Percentiles rank a stretch among this genome's conserved stretches.
Evolutionary conservation across 1,140 invertebrate genomes (phyloP).

Genomic region (Leptinotarsa lineolata): DNA sequence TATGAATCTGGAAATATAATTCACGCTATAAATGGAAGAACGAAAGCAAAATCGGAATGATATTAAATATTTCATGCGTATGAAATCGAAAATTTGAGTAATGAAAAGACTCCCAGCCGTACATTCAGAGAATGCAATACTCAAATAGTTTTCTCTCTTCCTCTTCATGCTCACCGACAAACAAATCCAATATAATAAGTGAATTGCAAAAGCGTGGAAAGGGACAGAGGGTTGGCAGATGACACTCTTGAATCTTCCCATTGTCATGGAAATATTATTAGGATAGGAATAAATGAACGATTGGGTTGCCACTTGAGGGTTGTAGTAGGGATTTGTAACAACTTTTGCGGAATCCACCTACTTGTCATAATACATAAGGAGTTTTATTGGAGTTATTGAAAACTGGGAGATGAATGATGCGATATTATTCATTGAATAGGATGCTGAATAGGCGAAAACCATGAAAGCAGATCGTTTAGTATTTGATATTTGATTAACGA

Average conservation of each 20-base stretch:
- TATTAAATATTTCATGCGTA: neutral
- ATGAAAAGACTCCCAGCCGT: neutral
- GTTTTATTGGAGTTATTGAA: slow-evolving; percentile 9
- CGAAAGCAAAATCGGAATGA: too few species aligned
- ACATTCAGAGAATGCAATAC: neutral
- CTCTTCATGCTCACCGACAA: slow-evolving; percentile 13
- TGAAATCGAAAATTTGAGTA: neutral
- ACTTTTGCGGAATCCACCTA: slow-evolving; percentile 19
- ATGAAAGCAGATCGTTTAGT: too few species aligned
- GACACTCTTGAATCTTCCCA: slow-evolving; percentile 16
- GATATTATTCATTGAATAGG: neutral
- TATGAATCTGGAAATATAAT: too few species aligned
- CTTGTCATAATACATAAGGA: slow-evolving; percentile 11
- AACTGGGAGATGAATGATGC: neutral
- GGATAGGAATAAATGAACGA: slow-evolving; percentile 19
- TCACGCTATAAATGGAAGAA: too few species aligned
- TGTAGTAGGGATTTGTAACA: slow-evolving; percentile 16
- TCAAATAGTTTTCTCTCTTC: neutral
- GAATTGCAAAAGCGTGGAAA: slow-evolving; percentile 21
- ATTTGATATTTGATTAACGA: too few species aligned
- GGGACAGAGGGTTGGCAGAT: slow-evolving; percentile 21
- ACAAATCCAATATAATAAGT: slow-evolving; percentile 19
- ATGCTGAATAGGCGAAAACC: too few species aligned
- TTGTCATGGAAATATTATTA: slow-evolving; percentile 29
- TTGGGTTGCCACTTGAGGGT: slow-evolving; percentile 21